Evolutionary conservation across 2,888 invertebrate species (phyloP).

Genomic region (Lottia scabra): DNA sequence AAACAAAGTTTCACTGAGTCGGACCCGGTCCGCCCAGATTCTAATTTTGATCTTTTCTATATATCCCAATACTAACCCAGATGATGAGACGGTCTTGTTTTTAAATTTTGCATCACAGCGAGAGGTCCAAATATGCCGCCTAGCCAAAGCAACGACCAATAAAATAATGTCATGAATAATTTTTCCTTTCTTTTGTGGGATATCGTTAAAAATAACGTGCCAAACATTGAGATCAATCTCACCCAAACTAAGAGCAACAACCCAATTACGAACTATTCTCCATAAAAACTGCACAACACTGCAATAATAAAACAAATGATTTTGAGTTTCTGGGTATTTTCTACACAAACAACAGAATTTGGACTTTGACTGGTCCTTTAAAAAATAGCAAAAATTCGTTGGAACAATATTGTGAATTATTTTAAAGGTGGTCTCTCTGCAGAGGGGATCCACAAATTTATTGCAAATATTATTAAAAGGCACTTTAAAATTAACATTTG

Average conservation of each 20-base stretch:
- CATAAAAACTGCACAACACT: background rate
- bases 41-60: background rate
- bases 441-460: background rate
- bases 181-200: background rate
- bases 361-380: background rate
- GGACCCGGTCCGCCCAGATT: background rate
- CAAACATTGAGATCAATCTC: constrained; percentile 4
- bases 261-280: background rate
- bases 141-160: constrained; percentile 1
- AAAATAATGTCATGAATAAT: background rate
- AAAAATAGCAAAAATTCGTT: background rate
- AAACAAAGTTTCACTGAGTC: constrained; percentile 1
- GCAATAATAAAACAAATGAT: background rate
- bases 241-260: background rate
- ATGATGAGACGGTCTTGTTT: background rate
- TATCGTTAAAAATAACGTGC: background rate
- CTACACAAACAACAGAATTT: background rate
- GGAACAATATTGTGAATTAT: background rate
- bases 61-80: background rate
- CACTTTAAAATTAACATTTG: background rate
- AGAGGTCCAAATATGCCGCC: background rate
- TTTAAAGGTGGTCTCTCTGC: background rate
- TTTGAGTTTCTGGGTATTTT: background rate
- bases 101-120: background rate
- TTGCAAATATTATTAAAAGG: background rate